These are phyloP conservation scores for Pteronura brasiliensis DNA, from an alignment of 2,113 vertebrate genomes.

Conservation along the genomic window DNA sequence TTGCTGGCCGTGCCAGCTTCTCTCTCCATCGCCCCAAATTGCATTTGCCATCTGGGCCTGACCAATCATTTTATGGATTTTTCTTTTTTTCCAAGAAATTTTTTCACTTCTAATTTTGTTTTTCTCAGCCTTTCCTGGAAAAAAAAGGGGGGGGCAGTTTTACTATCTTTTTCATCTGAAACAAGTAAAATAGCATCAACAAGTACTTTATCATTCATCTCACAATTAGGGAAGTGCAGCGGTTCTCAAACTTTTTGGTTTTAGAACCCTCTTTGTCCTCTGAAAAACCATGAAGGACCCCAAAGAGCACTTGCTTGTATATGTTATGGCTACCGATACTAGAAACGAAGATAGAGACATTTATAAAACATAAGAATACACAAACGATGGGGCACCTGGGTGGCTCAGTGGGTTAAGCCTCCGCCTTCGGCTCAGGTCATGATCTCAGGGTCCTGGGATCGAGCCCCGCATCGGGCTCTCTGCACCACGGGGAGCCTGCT, in stretches of 20 bases:
- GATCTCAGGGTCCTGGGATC: too few species aligned
- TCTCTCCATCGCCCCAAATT: not conserved
- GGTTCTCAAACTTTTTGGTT: not conserved
- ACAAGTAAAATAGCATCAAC: not conserved
- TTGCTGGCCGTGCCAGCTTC: not conserved
- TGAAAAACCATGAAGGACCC: not conserved
- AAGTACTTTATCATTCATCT: not conserved
- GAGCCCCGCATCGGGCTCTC: too few species aligned
- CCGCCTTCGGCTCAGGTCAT: too few species aligned
- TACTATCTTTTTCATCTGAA: not conserved
- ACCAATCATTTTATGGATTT: not conserved
- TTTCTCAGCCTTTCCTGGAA: not conserved
- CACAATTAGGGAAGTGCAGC: not conserved
- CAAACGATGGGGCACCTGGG: too few species aligned
- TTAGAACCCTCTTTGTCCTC: not conserved
- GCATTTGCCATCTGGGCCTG: not conserved
- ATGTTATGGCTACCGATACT: not conserved
- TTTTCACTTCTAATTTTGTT: not conserved
- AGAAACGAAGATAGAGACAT: not conserved
- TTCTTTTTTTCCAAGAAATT: not conserved
- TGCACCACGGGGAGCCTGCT: too few species aligned
- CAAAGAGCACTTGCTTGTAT: not conserved
- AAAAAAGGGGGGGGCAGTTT: not conserved
- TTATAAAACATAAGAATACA: not conserved
- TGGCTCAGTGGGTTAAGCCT: too few species aligned